Conservation (phyloP, 2,888 invertebrate genomes). For the Callyntrura guangdongensis region DNA sequence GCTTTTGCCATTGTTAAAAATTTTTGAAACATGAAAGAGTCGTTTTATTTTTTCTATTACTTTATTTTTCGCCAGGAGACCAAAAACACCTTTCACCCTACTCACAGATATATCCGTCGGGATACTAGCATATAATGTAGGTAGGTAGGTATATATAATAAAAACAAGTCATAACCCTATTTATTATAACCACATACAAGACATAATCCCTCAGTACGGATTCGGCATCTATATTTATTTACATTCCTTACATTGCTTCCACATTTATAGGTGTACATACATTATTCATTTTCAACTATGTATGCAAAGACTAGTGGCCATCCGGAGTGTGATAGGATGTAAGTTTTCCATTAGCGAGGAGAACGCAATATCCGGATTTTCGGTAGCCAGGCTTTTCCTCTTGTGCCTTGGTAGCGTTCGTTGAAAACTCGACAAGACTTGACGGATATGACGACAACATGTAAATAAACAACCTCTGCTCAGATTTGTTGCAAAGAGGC, state of each 20-base stretch:
- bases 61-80: neutral
- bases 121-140: neutral
- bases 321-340: slow-evolving; percentile 77
- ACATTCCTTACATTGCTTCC: neutral
- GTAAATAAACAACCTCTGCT: slow-evolving; percentile 72
- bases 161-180: too few species aligned
- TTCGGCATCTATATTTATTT: neutral
- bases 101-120: neutral
- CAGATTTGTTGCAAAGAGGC: slow-evolving; percentile 54
- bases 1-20: neutral
- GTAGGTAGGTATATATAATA: too few species aligned
- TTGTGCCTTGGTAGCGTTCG: slow-evolving; percentile 17
- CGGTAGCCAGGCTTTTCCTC: slow-evolving; percentile 62
- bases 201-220: neutral
- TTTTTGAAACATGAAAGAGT: neutral
- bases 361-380: slow-evolving; percentile 78
- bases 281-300: slow-evolving; percentile 19
- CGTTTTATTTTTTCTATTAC: slow-evolving; percentile 9
- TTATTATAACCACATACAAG: neutral
- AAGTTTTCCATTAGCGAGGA: slow-evolving; percentile 72
- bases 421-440: slow-evolving; percentile 66
- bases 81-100: slow-evolving; percentile 1
- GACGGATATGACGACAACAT: slow-evolving; percentile 81
- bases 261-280: neutral
- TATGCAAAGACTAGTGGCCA: slow-evolving; percentile 58